These are phyloP conservation scores for Halictus rubicundus DNA, from an alignment of 1,140 invertebrate genomes.

Conservation along the genomic window DNA sequence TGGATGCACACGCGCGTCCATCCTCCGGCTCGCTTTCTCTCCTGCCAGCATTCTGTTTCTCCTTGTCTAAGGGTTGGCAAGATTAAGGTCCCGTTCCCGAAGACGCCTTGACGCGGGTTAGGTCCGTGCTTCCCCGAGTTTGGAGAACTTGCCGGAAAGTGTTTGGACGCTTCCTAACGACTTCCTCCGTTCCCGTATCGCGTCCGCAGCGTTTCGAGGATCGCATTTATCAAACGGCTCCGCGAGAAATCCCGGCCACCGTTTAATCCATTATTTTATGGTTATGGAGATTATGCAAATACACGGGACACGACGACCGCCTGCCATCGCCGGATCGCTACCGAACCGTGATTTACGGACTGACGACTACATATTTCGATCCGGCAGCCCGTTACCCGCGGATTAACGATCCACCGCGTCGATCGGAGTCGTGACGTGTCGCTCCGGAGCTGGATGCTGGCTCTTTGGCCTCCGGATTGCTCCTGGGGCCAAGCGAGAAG, in stretches of 20 bases:
- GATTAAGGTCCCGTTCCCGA: conserved; percentile 57
- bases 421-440: too few species aligned
- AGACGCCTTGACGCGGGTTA: conserved; percentile 60
- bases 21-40: conserved; percentile 40
- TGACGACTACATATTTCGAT: neutral
- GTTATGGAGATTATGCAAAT: conserved; percentile 43
- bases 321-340: too few species aligned
- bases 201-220: conserved; percentile 36
- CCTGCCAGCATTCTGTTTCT: conserved; percentile 13
- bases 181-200: conserved; percentile 34
- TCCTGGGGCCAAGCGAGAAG: too few species aligned
- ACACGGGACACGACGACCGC: neutral
- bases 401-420: too few species aligned
- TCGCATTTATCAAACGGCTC: conserved; percentile 57
- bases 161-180: conserved; percentile 60
- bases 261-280: conserved; percentile 43
- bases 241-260: conserved; percentile 25
- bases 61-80: conserved; percentile 50
- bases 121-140: conserved; percentile 57
- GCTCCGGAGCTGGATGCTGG: too few species aligned
- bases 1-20: too few species aligned
- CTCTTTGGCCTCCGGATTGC: too few species aligned
- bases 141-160: conserved; percentile 57
- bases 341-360: neutral
- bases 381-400: too few species aligned